A percentile compares a stretch with the other conserved stretches of the same genome.
phyloP scores from a whole-genome alignment of 2,888 invertebrate genomes.

The Silvanus unidentatus region DNA sequence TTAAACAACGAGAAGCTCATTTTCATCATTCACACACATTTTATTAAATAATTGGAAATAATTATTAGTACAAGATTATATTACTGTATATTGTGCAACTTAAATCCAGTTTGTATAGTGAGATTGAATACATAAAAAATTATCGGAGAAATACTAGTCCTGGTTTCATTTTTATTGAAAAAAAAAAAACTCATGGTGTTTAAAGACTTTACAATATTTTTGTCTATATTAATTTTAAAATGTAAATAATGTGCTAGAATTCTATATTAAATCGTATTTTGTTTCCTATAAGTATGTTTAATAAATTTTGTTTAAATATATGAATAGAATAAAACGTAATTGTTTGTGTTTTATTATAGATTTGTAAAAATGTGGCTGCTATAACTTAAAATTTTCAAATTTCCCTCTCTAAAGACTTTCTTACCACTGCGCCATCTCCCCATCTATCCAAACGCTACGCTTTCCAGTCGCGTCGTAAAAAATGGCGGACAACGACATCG shows the following conservation, averaged over 20 bases:
- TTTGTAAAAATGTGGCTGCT: slow-evolving; percentile 8
- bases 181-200: slow-evolving; percentile 26
- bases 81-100: slow-evolving; percentile 19
- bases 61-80: slow-evolving; percentile 15
- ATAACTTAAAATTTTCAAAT: too few relatives aligned
- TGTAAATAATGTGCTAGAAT: slow-evolving; percentile 28
- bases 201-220: slow-evolving; percentile 24
- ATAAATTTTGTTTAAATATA: slow-evolving; percentile 26
- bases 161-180: slow-evolving; percentile 19
- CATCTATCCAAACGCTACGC: neutral
- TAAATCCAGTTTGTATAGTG: slow-evolving; percentile 17
- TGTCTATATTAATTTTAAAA: slow-evolving; percentile 28
- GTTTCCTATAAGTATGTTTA: slow-evolving; percentile 25
- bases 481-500: slow-evolving; percentile 96
- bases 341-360: slow-evolving; percentile 1
- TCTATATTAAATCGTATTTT: slow-evolving; percentile 27
- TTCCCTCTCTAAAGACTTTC: too few relatives aligned
- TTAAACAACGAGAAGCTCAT: slow-evolving; percentile 22
- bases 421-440: too few relatives aligned
- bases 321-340: slow-evolving; percentile 26
- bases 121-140: slow-evolving; percentile 13
- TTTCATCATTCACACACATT: slow-evolving; percentile 7
- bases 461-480: slow-evolving; percentile 36
- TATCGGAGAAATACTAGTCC: slow-evolving; percentile 16
- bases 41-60: slow-evolving; percentile 15